These are phyloP conservation scores for Halichoerus grypus DNA, from an alignment of 2,113 vertebrate genomes.

Conservation along the genomic window DNA sequence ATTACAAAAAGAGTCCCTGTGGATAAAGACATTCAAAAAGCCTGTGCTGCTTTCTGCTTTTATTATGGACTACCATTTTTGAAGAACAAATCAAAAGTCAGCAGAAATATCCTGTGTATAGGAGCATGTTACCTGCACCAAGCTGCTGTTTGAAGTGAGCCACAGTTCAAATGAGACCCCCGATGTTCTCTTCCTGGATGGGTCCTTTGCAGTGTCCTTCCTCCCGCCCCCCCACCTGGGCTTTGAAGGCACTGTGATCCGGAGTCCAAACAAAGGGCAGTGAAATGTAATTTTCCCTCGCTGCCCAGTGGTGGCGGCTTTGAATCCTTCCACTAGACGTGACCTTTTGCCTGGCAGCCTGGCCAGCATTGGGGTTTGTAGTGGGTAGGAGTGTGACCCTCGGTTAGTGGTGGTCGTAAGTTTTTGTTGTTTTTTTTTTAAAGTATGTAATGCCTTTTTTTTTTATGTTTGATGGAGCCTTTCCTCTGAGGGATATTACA, in stretches of 20 bases:
- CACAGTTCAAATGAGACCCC: background rate
- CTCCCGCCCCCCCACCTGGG: background rate
- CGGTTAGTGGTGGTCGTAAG: background rate
- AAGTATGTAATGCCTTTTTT: background rate
- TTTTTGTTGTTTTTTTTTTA: background rate
- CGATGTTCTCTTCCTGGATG: background rate
- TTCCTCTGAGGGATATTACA: background rate
- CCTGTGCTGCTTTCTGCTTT: slow-evolving; percentile 36
- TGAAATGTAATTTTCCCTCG: background rate
- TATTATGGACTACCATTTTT: slow-evolving; percentile 26
- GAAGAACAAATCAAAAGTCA: slow-evolving; percentile 60
- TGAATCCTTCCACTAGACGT: background rate
- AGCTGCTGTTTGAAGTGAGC: background rate
- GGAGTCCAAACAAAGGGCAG: background rate
- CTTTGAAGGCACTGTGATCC: background rate
- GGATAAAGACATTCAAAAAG: slow-evolving; percentile 40
- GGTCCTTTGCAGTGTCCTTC: background rate
- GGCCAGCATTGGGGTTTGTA: background rate
- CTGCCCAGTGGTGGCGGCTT: background rate
- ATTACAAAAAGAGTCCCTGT: slow-evolving; percentile 62
- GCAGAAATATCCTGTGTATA: slow-evolving; percentile 33
- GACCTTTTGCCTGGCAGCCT: background rate
- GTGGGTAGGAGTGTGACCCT: background rate
- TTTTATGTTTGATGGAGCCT: background rate
- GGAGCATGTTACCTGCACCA: background rate